phyloP scores from a whole-genome alignment of 2,888 invertebrate species.

The Tenodera sinensis region DNA sequence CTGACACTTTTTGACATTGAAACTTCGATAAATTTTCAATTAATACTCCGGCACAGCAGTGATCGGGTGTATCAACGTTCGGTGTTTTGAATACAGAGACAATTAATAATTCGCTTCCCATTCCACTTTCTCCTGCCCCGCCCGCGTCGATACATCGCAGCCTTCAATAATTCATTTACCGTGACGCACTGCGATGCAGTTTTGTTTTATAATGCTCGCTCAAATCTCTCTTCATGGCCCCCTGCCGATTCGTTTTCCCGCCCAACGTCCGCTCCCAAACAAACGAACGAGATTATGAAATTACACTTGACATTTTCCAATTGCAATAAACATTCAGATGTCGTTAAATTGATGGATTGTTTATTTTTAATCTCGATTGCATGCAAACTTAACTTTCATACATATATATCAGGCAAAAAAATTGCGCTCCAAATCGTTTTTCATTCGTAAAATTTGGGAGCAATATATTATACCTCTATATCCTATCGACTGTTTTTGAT shows the following conservation, averaged over 20 bases:
- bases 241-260: background rate
- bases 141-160: slow-evolving; percentile 22
- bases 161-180: slow-evolving; percentile 31
- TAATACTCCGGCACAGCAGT: slow-evolving; percentile 23
- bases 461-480: slow-evolving; percentile 13
- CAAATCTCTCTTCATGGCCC: slow-evolving; percentile 1
- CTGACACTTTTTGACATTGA: slow-evolving; percentile 32
- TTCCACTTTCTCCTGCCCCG: background rate
- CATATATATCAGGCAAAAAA: slow-evolving; percentile 12
- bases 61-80: slow-evolving; percentile 24
- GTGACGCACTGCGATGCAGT: slow-evolving; percentile 11
- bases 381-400: slow-evolving; percentile 14
- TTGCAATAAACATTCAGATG: slow-evolving; percentile 31
- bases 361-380: slow-evolving; percentile 23
- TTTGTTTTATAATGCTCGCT: slow-evolving; percentile 8
- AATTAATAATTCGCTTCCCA: slow-evolving; percentile 23
- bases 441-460: slow-evolving; percentile 10
- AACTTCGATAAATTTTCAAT: slow-evolving; percentile 33
- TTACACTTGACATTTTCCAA: slow-evolving; percentile 31
- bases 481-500: slow-evolving; percentile 13
- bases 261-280: background rate
- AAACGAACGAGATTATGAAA: slow-evolving; percentile 30
- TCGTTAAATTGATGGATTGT: slow-evolving; percentile 29
- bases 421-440: slow-evolving; percentile 6
- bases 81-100: slow-evolving; percentile 21